Conservation (phyloP, 2,888 invertebrate genomes). For the Lamproptera curius region DNA sequence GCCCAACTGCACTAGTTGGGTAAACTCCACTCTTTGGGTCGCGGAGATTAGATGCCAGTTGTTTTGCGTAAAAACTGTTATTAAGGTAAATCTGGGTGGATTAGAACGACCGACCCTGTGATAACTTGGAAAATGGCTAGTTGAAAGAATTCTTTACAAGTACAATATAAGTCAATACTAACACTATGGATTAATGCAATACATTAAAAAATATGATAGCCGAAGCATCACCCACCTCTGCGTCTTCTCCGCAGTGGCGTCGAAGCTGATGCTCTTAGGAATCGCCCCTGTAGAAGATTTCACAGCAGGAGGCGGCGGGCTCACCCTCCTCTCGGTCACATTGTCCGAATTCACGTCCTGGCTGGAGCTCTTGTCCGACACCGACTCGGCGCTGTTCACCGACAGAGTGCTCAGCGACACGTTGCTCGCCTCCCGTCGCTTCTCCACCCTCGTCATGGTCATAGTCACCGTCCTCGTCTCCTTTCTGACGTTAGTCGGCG, state of each 20-base stretch:
- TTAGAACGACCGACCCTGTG: no score
- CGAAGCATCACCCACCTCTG: slow-evolving; percentile 68
- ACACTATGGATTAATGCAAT: no score
- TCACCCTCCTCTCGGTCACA: slow-evolving; percentile 61
- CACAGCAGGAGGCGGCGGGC: slow-evolving; percentile 53
- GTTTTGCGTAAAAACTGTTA: no score
- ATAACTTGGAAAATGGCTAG: no score
- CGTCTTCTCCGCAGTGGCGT: slow-evolving; percentile 90
- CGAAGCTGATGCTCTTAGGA: slow-evolving; percentile 94
- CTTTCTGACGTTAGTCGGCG: slow-evolving; percentile 43
- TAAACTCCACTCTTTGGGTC: no score
- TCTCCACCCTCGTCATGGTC: slow-evolving; percentile 65
- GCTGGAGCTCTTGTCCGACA: slow-evolving; percentile 66
- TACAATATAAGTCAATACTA: no score
- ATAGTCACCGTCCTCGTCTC: slow-evolving; percentile 58
- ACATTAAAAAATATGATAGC: no score
- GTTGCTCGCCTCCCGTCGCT: slow-evolving; percentile 52
- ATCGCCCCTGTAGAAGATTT: slow-evolving; percentile 87
- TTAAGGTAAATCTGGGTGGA: no score
- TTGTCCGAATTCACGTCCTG: slow-evolving; percentile 71
- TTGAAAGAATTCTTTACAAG: no score
- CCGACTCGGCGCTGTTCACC: slow-evolving; percentile 65
- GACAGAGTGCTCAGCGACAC: slow-evolving; percentile 65
- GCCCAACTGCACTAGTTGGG: no score
- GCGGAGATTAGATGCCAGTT: no score